Evolutionary conservation across 2,797 vertebrate genomes (phyloP), one percentile per base, ranked within the genome.

Genomic region (Protonibea diacanthus): DNA sequence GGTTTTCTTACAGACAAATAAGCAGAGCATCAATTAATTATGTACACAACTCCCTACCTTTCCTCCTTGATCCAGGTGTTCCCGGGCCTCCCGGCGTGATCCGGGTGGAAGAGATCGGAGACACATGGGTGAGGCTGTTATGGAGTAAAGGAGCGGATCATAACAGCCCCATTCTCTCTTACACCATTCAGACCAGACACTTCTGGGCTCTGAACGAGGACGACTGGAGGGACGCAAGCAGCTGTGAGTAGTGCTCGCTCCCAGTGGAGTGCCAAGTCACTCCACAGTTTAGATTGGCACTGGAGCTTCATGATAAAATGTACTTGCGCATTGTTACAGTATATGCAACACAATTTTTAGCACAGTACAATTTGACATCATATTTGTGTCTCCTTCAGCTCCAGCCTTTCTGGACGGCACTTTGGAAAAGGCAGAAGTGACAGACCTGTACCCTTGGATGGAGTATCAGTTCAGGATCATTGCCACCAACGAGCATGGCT

Each of bases 391-490:
- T 78, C 62, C 49, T 88, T 82, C 77, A 99, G 98, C 96, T 82
- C 97, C 98, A 10, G 83, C 94, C 27, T 74, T 96, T 85, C 94
- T 99, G 82, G 97, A 99, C 76, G 96, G 97, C 77, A 96, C 95
- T 51, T 86, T 94, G 75, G 97, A 98, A 66, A 93, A 85, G 6
- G 96, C 96, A 48, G 97, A 94, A 15, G 96, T 98, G 57, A 95
- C 96, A 4, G 97, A 97, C 75, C 93, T 99, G 84, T 97, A 96
- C 81, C 96, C 97, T 0, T 99, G 97, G 97, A 97, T 99, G 97
- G 96, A 98, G 58, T 99, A 99, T 80, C 97, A 99, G 90, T 99
- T 99, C 87, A 96, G 97, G 20, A 96, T 98, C 72, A 95, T 97
- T 47, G 98, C 98, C 56, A 96, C 93, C 57, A 99, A 99, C 67